These are phyloP conservation scores for Drosophila setosimentum DNA, from an alignment of 2,888 invertebrate species.

Conservation along the genomic window DNA sequence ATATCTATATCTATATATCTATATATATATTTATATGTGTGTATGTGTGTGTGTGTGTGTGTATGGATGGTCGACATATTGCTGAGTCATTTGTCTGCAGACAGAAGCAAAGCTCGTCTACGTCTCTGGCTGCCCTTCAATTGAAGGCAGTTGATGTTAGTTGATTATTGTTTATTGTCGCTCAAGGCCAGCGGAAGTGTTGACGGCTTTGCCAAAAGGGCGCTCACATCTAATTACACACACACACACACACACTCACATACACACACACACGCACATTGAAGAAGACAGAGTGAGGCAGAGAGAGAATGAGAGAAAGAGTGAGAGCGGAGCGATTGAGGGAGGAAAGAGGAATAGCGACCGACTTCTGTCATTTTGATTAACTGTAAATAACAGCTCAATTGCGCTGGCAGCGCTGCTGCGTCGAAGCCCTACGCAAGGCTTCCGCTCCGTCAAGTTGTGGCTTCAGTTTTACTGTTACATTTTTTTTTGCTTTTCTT, in stretches of 20 bases:
- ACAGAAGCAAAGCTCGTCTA: conserved; percentile 2
- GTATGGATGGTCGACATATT: conserved; percentile 5
- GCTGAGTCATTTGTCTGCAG: conserved; percentile 28
- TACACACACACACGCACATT: background rate
- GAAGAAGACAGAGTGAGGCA: background rate
- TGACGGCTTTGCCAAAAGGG: conserved; percentile 40
- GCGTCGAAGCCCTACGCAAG: conserved; percentile 51
- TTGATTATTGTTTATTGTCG: conserved; percentile 71
- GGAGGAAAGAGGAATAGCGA: conserved; percentile 28
- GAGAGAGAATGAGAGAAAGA: background rate
- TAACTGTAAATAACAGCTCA: conserved; percentile 70
- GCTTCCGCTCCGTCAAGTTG: conserved; percentile 49
- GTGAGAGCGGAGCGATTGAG: background rate
- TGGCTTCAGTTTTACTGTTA: conserved; percentile 64
- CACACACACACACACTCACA: conserved; percentile 9
- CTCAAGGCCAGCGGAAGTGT: conserved; percentile 83
- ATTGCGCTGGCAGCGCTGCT: conserved; percentile 45
- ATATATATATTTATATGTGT: background rate
- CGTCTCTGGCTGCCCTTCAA: conserved; percentile 43
- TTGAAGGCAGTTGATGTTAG: conserved; percentile 52
- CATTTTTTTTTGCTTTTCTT: conserved; percentile 37
- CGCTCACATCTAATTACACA: conserved; percentile 49
- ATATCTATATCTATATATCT: background rate
- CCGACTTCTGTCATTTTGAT: conserved; percentile 71
- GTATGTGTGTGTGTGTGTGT: background rate